A percentile compares a stretch with the other conserved stretches of the same genome.
phyloP scores from a whole-genome alignment of 2,113 vertebrate genomes.

The Hemicordylus capensis region DNA sequence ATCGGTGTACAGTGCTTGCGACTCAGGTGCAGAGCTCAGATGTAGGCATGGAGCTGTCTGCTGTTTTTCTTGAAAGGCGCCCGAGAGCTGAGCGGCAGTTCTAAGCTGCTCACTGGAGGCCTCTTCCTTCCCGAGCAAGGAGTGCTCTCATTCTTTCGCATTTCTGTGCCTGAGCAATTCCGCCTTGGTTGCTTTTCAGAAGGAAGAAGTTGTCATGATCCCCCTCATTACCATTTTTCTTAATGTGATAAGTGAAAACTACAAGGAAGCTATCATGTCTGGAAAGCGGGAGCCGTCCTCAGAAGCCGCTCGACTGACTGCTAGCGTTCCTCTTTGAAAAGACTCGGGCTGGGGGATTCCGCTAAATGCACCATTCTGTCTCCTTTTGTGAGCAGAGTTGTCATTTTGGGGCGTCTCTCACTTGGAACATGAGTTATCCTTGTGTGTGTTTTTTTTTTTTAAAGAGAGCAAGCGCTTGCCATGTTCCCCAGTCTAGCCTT shows the following conservation, averaged over 20 bases:
- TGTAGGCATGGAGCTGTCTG: constrained; percentile 48
- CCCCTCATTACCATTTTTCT: constrained; percentile 74
- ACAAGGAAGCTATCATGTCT: constrained; percentile 61
- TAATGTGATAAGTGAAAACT: constrained; percentile 71
- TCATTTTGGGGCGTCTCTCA: constrained; percentile 53
- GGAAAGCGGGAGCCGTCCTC: constrained; percentile 59
- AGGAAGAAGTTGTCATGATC: constrained; percentile 68
- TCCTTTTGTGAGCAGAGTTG: constrained; percentile 45
- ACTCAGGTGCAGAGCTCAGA: constrained; percentile 40
- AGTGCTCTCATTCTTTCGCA: constrained; percentile 50
- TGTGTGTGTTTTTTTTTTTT: too few relatives aligned
- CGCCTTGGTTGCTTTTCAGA: constrained; percentile 68
- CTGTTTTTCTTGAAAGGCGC: constrained; percentile 59
- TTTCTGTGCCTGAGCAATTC: constrained; percentile 51
- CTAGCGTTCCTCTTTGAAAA: constrained; percentile 57
- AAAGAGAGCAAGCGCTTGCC: background rate
- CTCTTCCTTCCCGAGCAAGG: constrained; percentile 69
- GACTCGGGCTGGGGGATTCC: constrained; percentile 45
- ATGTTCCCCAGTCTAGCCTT: background rate
- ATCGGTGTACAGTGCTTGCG: constrained; percentile 43
- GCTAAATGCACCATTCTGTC: constrained; percentile 53
- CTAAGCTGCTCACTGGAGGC: constrained; percentile 52
- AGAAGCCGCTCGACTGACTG: constrained; percentile 52
- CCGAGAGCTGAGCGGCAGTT: constrained; percentile 39
- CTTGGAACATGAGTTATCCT: constrained; percentile 18